Evolutionary conservation across 2,888 invertebrate genomes (phyloP).

Genomic region (Deilephila elpenor): DNA sequence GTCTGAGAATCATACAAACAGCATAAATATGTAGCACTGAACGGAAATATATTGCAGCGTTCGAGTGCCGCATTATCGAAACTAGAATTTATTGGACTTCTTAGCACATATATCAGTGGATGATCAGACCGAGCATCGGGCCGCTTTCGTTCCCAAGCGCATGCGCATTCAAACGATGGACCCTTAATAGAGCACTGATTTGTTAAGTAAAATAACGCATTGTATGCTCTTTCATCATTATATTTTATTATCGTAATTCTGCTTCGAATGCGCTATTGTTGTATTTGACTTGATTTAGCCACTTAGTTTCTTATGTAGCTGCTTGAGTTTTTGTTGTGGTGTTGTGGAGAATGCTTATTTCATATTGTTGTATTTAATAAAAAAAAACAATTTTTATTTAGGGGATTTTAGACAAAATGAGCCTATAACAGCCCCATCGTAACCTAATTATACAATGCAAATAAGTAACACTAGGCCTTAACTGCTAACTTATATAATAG

Average conservation of each 20-base stretch:
- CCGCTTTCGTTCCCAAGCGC: slow-evolving; percentile 42
- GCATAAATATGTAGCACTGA: slow-evolving; percentile 19
- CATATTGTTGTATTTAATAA: too few relatives aligned
- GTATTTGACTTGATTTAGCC: slow-evolving; percentile 19
- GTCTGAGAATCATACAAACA: slow-evolving; percentile 13
- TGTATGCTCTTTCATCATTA: slow-evolving; percentile 29
- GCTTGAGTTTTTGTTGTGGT: background rate
- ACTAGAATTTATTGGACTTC: slow-evolving; percentile 30
- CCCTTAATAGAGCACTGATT: slow-evolving; percentile 57
- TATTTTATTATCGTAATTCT: slow-evolving; percentile 27
- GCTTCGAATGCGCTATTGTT: slow-evolving; percentile 15
- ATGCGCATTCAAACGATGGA: slow-evolving; percentile 35
- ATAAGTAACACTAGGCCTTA: too few relatives aligned
- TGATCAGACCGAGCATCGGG: slow-evolving; percentile 43
- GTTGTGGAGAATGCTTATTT: background rate
- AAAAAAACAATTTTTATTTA: too few relatives aligned
- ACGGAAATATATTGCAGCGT: slow-evolving; percentile 17
- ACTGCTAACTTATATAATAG: too few relatives aligned
- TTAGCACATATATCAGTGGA: slow-evolving; percentile 30
- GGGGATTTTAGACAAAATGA: too few relatives aligned
- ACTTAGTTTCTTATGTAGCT: slow-evolving; percentile 5
- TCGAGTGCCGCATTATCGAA: slow-evolving; percentile 26
- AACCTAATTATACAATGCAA: too few relatives aligned
- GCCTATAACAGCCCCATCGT: too few relatives aligned
- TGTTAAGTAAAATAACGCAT: slow-evolving; percentile 50